Evolutionary conservation across 1,140 invertebrate genomes (phyloP).

Genomic region (Magallana ariakensis): DNA sequence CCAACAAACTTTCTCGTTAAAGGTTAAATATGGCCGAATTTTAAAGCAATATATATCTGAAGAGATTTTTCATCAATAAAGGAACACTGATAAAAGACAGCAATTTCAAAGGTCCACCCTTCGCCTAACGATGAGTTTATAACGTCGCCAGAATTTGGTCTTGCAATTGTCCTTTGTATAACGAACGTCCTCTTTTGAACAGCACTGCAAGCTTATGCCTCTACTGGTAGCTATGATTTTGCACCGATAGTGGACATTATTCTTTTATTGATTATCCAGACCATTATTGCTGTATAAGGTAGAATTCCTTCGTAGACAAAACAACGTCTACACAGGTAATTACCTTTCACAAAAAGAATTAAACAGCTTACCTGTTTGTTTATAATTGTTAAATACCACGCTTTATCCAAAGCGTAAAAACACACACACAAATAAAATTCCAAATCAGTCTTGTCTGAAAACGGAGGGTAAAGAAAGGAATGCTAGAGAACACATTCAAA

Average conservation of each 20-base stretch:
- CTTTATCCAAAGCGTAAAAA: neutral
- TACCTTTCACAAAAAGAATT: neutral
- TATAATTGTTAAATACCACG: neutral
- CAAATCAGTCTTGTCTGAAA: neutral
- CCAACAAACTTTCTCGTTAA: constrained; percentile 7
- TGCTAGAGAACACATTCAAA: neutral
- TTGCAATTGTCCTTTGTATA: neutral
- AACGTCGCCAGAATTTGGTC: neutral
- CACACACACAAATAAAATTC: neutral
- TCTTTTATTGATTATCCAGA: neutral
- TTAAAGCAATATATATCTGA: constrained; percentile 10
- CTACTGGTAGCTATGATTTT: too few species aligned
- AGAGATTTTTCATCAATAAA: constrained; percentile 15
- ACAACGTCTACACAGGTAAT: neutral
- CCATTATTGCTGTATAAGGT: neutral
- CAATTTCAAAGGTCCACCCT: neutral
- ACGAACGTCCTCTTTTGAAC: neutral
- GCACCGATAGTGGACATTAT: neutral
- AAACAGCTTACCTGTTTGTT: neutral
- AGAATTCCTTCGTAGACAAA: neutral
- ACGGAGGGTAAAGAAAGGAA: neutral
- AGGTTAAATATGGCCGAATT: constrained; percentile 27
- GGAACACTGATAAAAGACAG: neutral
- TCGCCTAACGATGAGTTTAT: neutral
- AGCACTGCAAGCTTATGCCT: neutral